These are phyloP conservation scores for Acanthococcus lagerstroemiae DNA, from an alignment of 2,888 invertebrate species.

Conservation along the genomic window DNA sequence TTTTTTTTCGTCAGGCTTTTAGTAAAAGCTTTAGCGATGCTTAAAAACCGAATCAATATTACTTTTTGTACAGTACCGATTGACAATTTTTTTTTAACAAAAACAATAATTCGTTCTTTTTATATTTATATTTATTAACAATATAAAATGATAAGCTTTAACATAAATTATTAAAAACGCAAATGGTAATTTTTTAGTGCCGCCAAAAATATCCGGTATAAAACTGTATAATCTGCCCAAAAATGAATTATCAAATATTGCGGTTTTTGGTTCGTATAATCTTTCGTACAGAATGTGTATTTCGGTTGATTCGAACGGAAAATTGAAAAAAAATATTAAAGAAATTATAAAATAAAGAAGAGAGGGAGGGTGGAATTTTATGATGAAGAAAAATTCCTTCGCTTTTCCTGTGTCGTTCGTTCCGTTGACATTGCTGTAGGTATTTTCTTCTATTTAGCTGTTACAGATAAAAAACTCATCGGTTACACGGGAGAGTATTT, in stretches of 20 bases:
- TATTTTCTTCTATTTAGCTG: constrained; percentile 25
- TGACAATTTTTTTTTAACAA: constrained; percentile 3
- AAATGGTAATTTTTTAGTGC: not conserved
- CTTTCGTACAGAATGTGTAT: not conserved
- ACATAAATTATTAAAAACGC: constrained; percentile 16
- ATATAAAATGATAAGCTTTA: constrained; percentile 18
- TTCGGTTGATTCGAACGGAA: not conserved
- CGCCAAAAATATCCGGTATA: constrained; percentile 4
- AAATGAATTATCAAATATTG: no score
- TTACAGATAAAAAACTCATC: constrained; percentile 19
- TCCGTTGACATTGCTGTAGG: constrained; percentile 9
- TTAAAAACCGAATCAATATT: constrained; percentile 24
- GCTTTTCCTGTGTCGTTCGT: constrained; percentile 22
- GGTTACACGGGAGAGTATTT: constrained; percentile 18
- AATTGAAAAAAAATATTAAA: constrained; percentile 7
- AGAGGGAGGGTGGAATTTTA: constrained; percentile 31
- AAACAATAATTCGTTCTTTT: constrained; percentile 8
- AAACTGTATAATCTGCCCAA: no score
- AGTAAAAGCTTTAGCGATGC: constrained; percentile 29
- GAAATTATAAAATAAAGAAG: constrained; percentile 22
- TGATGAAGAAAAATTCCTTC: constrained; percentile 28
- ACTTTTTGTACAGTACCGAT: no score
- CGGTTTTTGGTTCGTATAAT: no score
- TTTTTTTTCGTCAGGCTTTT: constrained; percentile 12
- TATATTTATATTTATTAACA: constrained; percentile 4